Base-by-base conservation (phyloP, 2,888 invertebrate genomes). In the Tetranychus truncatus region DNA sequence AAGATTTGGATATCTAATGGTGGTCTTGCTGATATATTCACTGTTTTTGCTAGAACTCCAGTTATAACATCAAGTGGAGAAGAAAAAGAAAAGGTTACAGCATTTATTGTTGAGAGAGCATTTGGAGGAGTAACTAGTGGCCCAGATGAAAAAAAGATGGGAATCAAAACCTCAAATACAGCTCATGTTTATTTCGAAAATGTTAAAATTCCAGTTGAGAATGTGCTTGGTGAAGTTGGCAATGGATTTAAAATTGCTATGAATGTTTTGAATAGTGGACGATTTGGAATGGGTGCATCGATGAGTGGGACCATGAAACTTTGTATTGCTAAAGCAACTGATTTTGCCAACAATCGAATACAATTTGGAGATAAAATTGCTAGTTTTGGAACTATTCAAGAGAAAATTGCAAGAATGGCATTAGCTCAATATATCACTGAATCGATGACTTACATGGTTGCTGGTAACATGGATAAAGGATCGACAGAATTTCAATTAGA, bases 1-100 rank as follows among this genome's bases (percentile, higher is more conserved):
- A 99, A 99, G 86, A 92, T 97, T 82, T 99, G 96, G 96, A 99
- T 99, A 81, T 94, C 93, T 80, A 99, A 99, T 84, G 97, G 93
- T 77, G 96, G 96, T 46, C 85, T 91, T 80, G 96, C 96, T 11
- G 92, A 96, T 81, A 87, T 99, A 75, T 91, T 97, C 88, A 99
- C 97, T 0, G 96, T 99, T 6, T 99, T 99, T 85, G 96, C 96
- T 55, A 91, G 96, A 82, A 82, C 83, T 24, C 81, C 82, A 67
- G 81, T 82, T 3, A 81, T 81, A 77, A 81, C 82, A 76, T 80
- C 80, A 71, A 80, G 80, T 69, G 88, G 87, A 79, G 79, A 86
- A 81, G 82, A 82, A 7, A 84, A 83, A 77, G 89, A 90, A 79
- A 89, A 89, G 83, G 91, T 96, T 45, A 92, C 95, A 0, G 96